A percentile compares a stretch with the other conserved stretches of the same genome.
Conservation (phyloP, 2,113 vertebrate species). For the Arvicanthis niloticus region DNA sequence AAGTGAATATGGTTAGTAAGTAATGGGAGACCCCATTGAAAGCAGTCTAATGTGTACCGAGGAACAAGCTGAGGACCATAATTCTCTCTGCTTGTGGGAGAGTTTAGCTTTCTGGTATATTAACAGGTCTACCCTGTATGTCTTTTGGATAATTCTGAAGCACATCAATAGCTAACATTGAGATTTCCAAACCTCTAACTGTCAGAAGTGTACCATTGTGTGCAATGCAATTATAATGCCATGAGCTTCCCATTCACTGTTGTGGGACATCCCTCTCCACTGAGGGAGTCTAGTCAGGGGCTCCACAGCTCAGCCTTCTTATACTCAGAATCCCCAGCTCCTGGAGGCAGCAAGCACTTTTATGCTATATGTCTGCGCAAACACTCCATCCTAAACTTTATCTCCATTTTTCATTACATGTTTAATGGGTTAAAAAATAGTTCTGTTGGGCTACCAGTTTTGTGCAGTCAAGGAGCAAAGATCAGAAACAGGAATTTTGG, state of each 20-base stretch:
- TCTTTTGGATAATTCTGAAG: slow-evolving; percentile 64
- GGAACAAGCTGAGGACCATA: slow-evolving; percentile 71
- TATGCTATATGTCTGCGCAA: neutral
- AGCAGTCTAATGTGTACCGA: slow-evolving; percentile 74
- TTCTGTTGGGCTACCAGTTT: neutral
- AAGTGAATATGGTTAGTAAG: slow-evolving; percentile 76
- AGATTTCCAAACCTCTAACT: slow-evolving; percentile 76
- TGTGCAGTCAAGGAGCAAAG: neutral
- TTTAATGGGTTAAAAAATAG: neutral
- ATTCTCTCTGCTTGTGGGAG: slow-evolving; percentile 69
- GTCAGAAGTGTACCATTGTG: slow-evolving; percentile 59
- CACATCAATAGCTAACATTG: slow-evolving; percentile 77
- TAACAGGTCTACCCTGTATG: slow-evolving; percentile 60
- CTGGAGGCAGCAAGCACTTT: neutral
- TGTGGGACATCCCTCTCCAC: slow-evolving; percentile 26
- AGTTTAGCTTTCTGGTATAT: slow-evolving; percentile 70
- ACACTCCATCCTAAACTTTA: neutral
- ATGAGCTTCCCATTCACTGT: slow-evolving; percentile 33
- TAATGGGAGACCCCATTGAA: slow-evolving; percentile 72
- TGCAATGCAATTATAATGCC: slow-evolving; percentile 61
- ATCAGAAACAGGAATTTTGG: neutral
- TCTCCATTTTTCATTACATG: neutral
- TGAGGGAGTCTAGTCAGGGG: neutral
- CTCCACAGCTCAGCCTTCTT: neutral
- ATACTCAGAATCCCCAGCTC: slow-evolving; percentile 41